These are phyloP conservation scores for Cerastis leucographa DNA, from an alignment of 2,888 invertebrate species.

Conservation along the genomic window DNA sequence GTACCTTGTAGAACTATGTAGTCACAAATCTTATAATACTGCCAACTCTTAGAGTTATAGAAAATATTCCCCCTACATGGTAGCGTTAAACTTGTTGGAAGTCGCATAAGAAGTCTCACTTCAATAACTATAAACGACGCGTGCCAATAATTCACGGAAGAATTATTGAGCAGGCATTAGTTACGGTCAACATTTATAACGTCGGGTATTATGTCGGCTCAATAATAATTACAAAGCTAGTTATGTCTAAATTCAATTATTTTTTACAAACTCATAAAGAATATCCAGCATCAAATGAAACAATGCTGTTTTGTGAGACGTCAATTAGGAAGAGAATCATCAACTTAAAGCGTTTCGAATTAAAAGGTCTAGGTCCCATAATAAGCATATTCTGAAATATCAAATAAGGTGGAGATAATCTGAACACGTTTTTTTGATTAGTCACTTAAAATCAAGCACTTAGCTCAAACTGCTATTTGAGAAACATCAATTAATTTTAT, in stretches of 20 bases:
- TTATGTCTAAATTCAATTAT: no score
- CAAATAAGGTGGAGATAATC: conserved; percentile 1
- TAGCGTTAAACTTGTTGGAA: no score
- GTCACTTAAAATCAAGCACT: not conserved
- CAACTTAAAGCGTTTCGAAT: conserved; percentile 19
- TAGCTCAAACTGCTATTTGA: not conserved
- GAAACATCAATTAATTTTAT: not conserved
- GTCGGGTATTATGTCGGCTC: not conserved
- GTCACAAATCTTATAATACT: no score
- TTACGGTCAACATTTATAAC: conserved; percentile 7
- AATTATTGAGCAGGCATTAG: not conserved
- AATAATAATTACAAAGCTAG: not conserved
- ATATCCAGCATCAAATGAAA: not conserved
- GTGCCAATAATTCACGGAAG: not conserved
- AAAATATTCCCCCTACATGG: no score
- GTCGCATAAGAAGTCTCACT: no score
- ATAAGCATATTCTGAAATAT: conserved; percentile 19
- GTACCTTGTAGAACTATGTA: no score
- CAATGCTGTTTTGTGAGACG: conserved; percentile 13
- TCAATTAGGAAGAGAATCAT: conserved; percentile 26
- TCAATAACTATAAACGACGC: not conserved
- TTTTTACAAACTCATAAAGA: not conserved
- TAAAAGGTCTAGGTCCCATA: conserved; percentile 45
- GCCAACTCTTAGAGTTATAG: no score
- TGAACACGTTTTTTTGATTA: conserved; percentile 1